These are phyloP conservation scores for Timandra comae DNA, from an alignment of 2,888 invertebrate species.

Conservation along the genomic window DNA sequence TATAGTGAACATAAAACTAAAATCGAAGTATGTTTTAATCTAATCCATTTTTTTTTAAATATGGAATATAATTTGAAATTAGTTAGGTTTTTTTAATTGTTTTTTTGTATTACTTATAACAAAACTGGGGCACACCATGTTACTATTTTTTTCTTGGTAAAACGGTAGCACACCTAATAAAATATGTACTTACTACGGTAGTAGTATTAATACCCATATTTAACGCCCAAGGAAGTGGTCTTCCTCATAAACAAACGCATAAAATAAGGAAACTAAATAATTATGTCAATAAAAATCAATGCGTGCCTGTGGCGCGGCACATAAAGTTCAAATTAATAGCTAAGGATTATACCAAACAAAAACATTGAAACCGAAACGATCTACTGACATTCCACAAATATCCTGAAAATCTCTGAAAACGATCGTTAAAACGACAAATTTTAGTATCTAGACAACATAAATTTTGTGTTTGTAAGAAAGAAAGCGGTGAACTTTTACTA, in stretches of 20 bases:
- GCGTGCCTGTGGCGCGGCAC: slow-evolving; percentile 20
- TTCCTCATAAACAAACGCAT: slow-evolving; percentile 24
- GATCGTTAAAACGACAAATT: slow-evolving; percentile 62
- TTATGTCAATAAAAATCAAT: slow-evolving; percentile 30
- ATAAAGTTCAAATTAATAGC: slow-evolving; percentile 47
- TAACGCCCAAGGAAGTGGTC: slow-evolving; percentile 14
- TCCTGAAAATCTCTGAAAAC: slow-evolving; percentile 45
- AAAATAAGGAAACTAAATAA: slow-evolving; percentile 22
- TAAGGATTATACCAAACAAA: slow-evolving; percentile 51
- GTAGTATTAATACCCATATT: slow-evolving; percentile 32
- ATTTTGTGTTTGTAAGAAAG: no score
- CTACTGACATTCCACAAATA: slow-evolving; percentile 41
- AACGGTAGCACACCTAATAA: no score
- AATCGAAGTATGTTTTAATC: no score
- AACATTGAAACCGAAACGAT: slow-evolving; percentile 40
- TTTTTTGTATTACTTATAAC: no score
- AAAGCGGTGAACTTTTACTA: no score
- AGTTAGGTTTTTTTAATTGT: no score
- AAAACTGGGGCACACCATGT: no score
- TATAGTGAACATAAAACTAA: no score
- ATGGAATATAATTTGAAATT: no score
- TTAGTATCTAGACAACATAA: slow-evolving; percentile 22
- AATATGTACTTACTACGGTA: no score
- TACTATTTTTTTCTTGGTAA: no score
- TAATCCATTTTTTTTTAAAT: no score